Conservation (phyloP, 2,113 vertebrate genomes). For the Brachionichthys hirsutus region DNA sequence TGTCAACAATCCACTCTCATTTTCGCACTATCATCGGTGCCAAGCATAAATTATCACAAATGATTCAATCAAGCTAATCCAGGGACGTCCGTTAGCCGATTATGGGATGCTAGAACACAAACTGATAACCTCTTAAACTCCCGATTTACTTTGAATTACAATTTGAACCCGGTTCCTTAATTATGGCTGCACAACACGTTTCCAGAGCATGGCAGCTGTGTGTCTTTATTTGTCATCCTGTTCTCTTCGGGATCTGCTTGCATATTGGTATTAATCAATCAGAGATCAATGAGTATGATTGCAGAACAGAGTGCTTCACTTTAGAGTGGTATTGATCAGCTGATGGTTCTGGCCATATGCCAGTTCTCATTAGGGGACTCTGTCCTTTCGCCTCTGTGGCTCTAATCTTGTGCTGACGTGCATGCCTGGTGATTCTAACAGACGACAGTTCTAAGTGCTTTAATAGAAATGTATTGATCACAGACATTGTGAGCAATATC, state of each 20-base stretch:
- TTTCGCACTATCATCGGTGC: not conserved
- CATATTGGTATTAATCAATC: slow-evolving; percentile 60
- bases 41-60: not conserved
- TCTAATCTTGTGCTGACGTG: slow-evolving; percentile 47
- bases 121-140: no score
- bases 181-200: not conserved
- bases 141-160: no score
- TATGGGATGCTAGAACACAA: no score
- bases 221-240: not conserved
- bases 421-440: slow-evolving; percentile 52
- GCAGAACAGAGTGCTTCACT: slow-evolving; percentile 35
- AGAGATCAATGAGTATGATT: slow-evolving; percentile 59
- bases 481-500: slow-evolving; percentile 49
- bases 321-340: slow-evolving; percentile 65
- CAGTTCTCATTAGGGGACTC: slow-evolving; percentile 64
- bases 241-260: slow-evolving; percentile 25
- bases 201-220: not conserved
- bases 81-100: not conserved
- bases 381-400: slow-evolving; percentile 62
- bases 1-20: no score
- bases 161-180: no score
- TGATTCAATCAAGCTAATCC: not conserved
- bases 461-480: slow-evolving; percentile 74
- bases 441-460: slow-evolving; percentile 67
- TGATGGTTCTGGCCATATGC: slow-evolving; percentile 38